phyloP scores from a whole-genome alignment of 2,113 vertebrate species.

The Alosa alosa region DNA sequence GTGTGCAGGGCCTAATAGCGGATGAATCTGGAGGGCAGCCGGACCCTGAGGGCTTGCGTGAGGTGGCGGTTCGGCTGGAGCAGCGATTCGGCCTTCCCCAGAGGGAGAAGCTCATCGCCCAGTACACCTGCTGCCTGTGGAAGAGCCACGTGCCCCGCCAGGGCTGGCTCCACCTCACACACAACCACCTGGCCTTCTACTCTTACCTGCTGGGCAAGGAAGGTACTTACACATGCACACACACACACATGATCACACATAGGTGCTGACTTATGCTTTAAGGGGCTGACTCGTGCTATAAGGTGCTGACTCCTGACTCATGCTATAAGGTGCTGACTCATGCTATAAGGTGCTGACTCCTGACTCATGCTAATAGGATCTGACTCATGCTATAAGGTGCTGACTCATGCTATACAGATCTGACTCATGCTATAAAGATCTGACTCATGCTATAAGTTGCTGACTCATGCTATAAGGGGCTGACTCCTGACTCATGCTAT shows the following conservation, averaged over 20 bases:
- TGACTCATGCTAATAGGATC: no score
- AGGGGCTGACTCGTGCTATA: no score
- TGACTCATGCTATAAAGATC: no score
- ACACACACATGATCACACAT: not conserved
- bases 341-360: no score
- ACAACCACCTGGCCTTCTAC: conserved; percentile 96
- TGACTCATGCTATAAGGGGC: no score
- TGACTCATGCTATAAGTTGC: no score
- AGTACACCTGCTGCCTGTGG: conserved; percentile 96
- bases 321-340: no score
- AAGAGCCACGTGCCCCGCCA: conserved; percentile 95
- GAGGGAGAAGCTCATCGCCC: conserved; percentile 89
- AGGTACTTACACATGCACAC: conserved; percentile 62
- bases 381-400: no score
- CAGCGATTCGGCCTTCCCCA: conserved; percentile 87
- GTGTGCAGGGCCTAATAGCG: conserved; percentile 85
- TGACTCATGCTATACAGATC: no score
- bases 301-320: no score
- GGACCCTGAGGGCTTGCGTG: conserved; percentile 88
- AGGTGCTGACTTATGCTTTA: no score
- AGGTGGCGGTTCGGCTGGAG: conserved; percentile 86
- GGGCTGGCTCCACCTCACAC: conserved; percentile 95
- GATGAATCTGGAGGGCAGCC: conserved; percentile 88
- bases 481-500: no score
- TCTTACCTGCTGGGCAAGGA: conserved; percentile 97